Evolutionary conservation across 2,113 vertebrate genomes (phyloP).

Genomic region (Manacus vitellinus): DNA sequence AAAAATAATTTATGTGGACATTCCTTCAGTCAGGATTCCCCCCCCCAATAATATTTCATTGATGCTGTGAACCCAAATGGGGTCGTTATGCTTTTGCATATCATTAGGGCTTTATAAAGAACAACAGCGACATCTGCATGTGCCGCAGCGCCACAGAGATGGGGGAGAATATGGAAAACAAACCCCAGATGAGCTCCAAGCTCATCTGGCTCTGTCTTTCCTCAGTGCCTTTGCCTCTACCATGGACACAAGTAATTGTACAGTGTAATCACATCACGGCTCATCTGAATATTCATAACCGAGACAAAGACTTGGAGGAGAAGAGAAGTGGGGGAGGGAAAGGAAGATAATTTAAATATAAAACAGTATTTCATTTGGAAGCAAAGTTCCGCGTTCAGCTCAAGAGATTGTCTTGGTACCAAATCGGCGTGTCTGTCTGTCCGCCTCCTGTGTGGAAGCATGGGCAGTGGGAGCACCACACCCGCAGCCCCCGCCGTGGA

Average conservation of each 20-base stretch:
- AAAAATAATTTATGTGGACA: constrained; percentile 84
- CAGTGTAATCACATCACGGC: constrained; percentile 83
- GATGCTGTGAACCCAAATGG: constrained; percentile 71
- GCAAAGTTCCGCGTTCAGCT: constrained; percentile 47
- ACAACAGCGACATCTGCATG: constrained; percentile 99
- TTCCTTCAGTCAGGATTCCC: constrained; percentile 79
- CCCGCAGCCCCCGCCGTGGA: background rate
- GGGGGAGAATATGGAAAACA: constrained; percentile 63
- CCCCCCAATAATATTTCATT: constrained; percentile 67
- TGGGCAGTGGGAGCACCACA: background rate
- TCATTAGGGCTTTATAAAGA: constrained; percentile 91
- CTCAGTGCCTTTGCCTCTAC: constrained; percentile 55
- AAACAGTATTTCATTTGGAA: constrained; percentile 73
- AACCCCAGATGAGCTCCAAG: constrained; percentile 59
- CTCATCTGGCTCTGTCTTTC: constrained; percentile 57
- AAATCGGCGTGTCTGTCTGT: background rate
- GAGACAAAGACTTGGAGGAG: constrained; percentile 79
- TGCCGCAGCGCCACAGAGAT: constrained; percentile 84
- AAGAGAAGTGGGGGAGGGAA: constrained; percentile 67
- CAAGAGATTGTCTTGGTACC: constrained; percentile 22
- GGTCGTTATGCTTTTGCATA: constrained; percentile 85
- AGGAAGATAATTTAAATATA: constrained; percentile 70
- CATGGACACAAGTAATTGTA: constrained; percentile 86
- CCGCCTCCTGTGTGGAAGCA: background rate
- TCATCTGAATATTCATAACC: constrained; percentile 87